Conservation (phyloP, 2,797 vertebrate species). For the Poecilia picta region DNA sequence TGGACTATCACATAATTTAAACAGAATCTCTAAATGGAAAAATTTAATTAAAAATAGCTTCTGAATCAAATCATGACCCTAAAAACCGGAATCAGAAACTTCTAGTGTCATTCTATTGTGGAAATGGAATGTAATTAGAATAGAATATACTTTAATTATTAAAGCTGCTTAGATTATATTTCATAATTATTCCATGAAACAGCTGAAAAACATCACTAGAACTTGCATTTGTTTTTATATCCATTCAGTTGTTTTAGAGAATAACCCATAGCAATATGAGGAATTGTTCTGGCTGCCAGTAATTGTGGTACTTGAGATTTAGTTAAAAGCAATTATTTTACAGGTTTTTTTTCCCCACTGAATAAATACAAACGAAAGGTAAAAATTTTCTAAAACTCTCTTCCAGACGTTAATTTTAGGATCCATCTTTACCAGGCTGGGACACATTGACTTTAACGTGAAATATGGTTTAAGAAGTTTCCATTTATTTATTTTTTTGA, state of each 20-base stretch:
- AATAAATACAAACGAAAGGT: neutral
- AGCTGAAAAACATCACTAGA: too few species aligned
- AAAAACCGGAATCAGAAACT: too few species aligned
- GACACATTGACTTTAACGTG: neutral
- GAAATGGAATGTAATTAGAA: too few species aligned
- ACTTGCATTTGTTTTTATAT: neutral
- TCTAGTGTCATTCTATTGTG: too few species aligned
- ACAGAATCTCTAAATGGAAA: too few species aligned
- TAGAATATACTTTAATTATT: too few species aligned
- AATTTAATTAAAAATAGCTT: too few species aligned
- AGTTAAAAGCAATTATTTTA: neutral
- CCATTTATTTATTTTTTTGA: constrained; percentile 4
- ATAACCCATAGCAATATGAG: too few species aligned
- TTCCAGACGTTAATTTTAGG: neutral
- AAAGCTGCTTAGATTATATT: too few species aligned
- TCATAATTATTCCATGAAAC: too few species aligned
- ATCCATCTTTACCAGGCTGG: neutral
- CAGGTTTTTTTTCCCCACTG: neutral
- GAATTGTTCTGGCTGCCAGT: neutral
- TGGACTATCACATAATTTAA: too few species aligned
- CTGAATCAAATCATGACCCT: too few species aligned
- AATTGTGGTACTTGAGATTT: neutral
- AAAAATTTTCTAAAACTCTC: neutral
- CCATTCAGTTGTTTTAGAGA: neutral
- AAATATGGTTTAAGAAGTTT: neutral